These are phyloP conservation scores for Phalacrocorax brasilianus DNA, from an alignment of 2,113 vertebrate species.

Conservation along the genomic window DNA sequence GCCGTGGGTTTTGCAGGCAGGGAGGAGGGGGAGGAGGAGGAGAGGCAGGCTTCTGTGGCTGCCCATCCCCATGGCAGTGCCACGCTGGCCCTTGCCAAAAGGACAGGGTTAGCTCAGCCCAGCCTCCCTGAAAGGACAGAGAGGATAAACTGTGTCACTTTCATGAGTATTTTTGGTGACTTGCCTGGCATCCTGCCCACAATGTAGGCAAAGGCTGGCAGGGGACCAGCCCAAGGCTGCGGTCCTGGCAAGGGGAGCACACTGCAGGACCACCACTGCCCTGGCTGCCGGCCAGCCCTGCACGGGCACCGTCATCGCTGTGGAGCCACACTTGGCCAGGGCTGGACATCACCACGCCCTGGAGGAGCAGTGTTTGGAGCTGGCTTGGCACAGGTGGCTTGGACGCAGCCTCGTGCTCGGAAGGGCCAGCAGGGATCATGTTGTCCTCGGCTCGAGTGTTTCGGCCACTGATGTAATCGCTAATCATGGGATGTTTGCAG, in stretches of 20 bases:
- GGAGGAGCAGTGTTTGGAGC: background rate
- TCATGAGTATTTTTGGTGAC: constrained; percentile 40
- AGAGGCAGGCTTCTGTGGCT: background rate
- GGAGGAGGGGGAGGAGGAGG: background rate
- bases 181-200: background rate
- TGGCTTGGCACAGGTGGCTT: background rate
- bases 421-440: background rate
- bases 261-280: rapidly evolving
- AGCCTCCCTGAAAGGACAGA: background rate
- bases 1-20: background rate
- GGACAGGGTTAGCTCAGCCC: background rate
- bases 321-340: rapidly evolving
- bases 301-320: background rate
- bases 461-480: background rate
- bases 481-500: background rate
- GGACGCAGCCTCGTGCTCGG: background rate
- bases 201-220: background rate
- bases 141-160: constrained; percentile 3
- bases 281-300: background rate
- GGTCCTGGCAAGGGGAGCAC: rapidly evolving
- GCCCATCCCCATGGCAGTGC: background rate
- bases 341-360: background rate
- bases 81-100: background rate
- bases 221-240: background rate
- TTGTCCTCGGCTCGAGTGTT: background rate